These are phyloP conservation scores for Protodeltote pygarga DNA, from an alignment of 2,888 invertebrate genomes.

Conservation along the genomic window DNA sequence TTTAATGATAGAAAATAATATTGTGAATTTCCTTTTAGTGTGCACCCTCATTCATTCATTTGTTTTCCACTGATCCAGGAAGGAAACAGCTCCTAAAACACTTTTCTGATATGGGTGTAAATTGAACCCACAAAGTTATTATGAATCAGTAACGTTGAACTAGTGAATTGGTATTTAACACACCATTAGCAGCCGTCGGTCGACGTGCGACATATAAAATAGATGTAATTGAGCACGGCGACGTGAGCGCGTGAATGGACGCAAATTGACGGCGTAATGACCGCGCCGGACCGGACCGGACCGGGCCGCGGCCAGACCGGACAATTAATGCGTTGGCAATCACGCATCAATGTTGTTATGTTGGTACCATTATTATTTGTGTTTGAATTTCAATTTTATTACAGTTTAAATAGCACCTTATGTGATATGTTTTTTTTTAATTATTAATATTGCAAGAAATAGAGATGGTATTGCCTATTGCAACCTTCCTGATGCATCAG, in stretches of 20 bases:
- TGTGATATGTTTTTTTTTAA: background rate
- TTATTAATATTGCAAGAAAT: no score
- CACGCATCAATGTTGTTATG: slow-evolving; percentile 17
- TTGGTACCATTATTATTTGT: no score
- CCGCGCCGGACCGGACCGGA: slow-evolving; percentile 14
- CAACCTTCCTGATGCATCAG: no score
- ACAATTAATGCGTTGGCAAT: slow-evolving; percentile 28
- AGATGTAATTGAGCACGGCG: slow-evolving; percentile 19
- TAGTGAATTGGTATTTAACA: slow-evolving; percentile 13
- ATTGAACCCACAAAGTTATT: no score
- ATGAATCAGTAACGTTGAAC: background rate
- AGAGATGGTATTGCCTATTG: no score
- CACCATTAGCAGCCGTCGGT: slow-evolving; percentile 13
- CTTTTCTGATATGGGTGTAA: no score
- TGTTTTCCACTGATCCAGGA: no score
- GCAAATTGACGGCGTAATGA: slow-evolving; percentile 48
- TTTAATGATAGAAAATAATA: no score
- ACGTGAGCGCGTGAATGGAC: slow-evolving; percentile 34
- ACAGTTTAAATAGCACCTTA: slow-evolving; percentile 7
- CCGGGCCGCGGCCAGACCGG: background rate
- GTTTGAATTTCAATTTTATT: background rate
- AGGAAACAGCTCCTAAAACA: no score
- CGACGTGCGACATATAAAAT: slow-evolving; percentile 20
- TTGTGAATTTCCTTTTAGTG: no score
- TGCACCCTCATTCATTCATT: no score